These are phyloP conservation scores for Pachyuromys duprasi DNA, from an alignment of 2,797 vertebrate genomes.

Conservation along the genomic window DNA sequence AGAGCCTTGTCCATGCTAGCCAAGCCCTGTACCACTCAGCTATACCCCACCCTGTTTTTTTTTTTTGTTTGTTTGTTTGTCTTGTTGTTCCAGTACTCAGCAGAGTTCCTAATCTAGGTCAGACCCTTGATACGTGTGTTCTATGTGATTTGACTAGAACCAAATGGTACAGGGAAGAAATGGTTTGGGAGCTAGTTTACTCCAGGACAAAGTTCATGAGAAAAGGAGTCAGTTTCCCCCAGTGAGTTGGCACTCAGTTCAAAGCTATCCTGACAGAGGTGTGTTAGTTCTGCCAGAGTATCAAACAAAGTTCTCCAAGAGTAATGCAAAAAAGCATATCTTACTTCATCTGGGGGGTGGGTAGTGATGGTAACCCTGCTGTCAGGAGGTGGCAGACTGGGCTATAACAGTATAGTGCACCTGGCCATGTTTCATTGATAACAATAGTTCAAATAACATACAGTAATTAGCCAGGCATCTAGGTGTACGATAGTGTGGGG, in stretches of 20 bases:
- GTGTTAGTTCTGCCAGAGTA: neutral
- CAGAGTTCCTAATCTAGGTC: neutral
- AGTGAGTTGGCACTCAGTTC: neutral
- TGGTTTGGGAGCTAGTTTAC: neutral
- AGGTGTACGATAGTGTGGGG: neutral
- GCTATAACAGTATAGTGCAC: neutral
- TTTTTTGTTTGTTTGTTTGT: too few relatives aligned
- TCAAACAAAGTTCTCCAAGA: constrained; percentile 40
- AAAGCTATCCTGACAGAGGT: neutral
- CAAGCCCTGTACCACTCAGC: neutral
- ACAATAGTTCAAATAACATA: constrained; percentile 10
- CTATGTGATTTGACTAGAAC: constrained; percentile 20
- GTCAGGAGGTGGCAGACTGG: neutral
- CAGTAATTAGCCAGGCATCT: constrained; percentile 24
- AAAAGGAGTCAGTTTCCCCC: constrained; percentile 14
- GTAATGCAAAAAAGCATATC: neutral
- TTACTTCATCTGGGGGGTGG: neutral
- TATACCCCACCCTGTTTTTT: neutral
- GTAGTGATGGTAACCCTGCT: neutral
- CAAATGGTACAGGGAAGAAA: neutral
- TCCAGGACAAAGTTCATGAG: neutral
- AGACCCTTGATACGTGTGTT: neutral
- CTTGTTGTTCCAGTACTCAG: neutral
- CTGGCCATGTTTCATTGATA: neutral
- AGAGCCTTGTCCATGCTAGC: neutral